phyloP scores from a whole-genome alignment of 2,888 invertebrate species.

The Nomada fucata region DNA sequence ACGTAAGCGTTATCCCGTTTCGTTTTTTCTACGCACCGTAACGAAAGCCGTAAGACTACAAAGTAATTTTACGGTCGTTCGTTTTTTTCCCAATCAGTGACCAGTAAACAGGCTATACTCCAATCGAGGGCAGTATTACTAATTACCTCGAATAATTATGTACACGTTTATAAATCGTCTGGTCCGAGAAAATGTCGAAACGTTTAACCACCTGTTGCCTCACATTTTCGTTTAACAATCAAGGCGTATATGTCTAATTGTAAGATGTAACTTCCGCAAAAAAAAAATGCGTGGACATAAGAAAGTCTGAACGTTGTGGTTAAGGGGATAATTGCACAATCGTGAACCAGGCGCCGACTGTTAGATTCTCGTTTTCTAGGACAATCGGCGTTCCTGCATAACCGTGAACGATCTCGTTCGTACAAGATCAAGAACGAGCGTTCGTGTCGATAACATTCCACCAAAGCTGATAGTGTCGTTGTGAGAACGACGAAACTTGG shows the following conservation, averaged over 20 bases:
- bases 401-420: constrained; percentile 53
- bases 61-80: no score
- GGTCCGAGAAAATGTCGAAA: constrained; percentile 2
- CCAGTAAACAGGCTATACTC: constrained; percentile 8
- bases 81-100: not conserved
- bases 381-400: constrained; percentile 64
- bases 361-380: constrained; percentile 72
- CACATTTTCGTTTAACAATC: constrained; percentile 25
- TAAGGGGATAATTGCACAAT: constrained; percentile 62
- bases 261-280: not conserved
- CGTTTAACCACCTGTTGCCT: not conserved
- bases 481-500: constrained; percentile 21
- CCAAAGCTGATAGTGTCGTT: constrained; percentile 52
- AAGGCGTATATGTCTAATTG: constrained; percentile 8
- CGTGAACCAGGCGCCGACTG: constrained; percentile 56
- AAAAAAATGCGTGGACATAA: not conserved
- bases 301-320: constrained; percentile 51
- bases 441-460: constrained; percentile 67
- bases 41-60: no score
- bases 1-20: no score
- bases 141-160: constrained; percentile 26
- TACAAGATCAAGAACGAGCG: constrained; percentile 72
- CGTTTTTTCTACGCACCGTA: no score
- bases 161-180: constrained; percentile 3
- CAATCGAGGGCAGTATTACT: constrained; percentile 13